Conservation (phyloP, 2,888 invertebrate species). For the Philereme transversata region DNA sequence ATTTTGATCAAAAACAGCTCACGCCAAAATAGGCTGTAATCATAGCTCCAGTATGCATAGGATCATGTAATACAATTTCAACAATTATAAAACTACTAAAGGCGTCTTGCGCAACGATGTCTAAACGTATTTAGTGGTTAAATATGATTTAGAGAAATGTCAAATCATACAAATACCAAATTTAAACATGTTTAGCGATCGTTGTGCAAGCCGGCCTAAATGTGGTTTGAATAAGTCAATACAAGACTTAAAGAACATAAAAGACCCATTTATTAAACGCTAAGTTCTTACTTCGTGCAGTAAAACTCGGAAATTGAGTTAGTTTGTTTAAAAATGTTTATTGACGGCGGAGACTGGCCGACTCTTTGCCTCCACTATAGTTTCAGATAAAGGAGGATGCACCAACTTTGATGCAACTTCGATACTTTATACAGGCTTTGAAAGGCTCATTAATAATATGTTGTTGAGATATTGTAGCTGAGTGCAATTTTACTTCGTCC, state of each 20-base stretch:
- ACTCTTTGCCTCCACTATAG: slow-evolving; percentile 23
- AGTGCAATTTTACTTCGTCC: neutral
- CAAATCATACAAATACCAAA: too few relatives aligned
- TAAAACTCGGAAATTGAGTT: slow-evolving; percentile 32
- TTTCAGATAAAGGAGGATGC: slow-evolving; percentile 35
- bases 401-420: slow-evolving; percentile 33
- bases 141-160: too few relatives aligned
- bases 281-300: slow-evolving; percentile 13
- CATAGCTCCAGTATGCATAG: too few relatives aligned
- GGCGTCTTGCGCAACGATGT: too few relatives aligned
- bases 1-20: too few relatives aligned
- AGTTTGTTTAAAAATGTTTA: slow-evolving; percentile 29
- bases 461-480: slow-evolving; percentile 19
- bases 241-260: neutral
- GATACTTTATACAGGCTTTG: slow-evolving; percentile 29
- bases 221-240: neutral
- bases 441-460: slow-evolving; percentile 27
- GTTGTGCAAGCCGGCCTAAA: too few relatives aligned
- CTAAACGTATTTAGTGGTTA: too few relatives aligned
- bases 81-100: too few relatives aligned
- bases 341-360: slow-evolving; percentile 26
- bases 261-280: slow-evolving; percentile 18
- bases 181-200: too few relatives aligned
- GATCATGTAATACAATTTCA: too few relatives aligned
- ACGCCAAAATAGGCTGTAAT: too few relatives aligned